Conservation (phyloP, 2,888 invertebrate genomes). For the Bombylius discolor region DNA sequence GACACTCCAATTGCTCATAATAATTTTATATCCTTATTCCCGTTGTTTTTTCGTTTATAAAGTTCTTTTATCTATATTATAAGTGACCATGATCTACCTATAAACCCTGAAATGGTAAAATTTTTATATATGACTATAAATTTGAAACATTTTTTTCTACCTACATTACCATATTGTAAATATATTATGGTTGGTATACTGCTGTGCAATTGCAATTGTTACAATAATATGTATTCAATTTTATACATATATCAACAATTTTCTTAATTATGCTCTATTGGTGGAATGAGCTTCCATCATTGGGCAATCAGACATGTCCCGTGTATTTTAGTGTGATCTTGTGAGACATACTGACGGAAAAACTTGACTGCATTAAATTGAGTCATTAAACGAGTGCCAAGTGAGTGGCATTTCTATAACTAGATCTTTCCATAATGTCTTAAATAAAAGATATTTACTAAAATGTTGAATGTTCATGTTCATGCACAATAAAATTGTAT, state of each 20-base stretch:
- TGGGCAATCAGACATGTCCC: slow-evolving; percentile 3
- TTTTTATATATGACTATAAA: background rate
- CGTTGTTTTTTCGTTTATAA: no score
- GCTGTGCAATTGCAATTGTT: no score
- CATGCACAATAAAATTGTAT: no score
- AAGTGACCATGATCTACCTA: background rate
- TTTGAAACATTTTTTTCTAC: background rate
- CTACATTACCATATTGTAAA: background rate
- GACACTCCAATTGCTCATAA: no score
- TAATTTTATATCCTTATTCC: no score
- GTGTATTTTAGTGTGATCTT: background rate
- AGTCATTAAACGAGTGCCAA: slow-evolving; percentile 15
- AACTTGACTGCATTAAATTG: slow-evolving; percentile 9
- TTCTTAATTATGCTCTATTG: slow-evolving; percentile 8
- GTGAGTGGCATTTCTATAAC: slow-evolving; percentile 13
- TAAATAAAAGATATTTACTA: background rate
- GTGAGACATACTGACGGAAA: background rate
- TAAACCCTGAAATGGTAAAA: background rate
- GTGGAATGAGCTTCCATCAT: slow-evolving; percentile 2
- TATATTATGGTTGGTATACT: no score
- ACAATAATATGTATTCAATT: no score
- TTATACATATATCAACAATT: background rate
- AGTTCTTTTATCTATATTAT: background rate
- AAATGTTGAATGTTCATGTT: background rate
- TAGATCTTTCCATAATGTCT: slow-evolving; percentile 4